A percentile compares a stretch with the other conserved stretches of the same genome.
These are phyloP conservation scores for Drosophila setifemur DNA, from an alignment of 1,140 invertebrate genomes.

Conservation along the genomic window DNA sequence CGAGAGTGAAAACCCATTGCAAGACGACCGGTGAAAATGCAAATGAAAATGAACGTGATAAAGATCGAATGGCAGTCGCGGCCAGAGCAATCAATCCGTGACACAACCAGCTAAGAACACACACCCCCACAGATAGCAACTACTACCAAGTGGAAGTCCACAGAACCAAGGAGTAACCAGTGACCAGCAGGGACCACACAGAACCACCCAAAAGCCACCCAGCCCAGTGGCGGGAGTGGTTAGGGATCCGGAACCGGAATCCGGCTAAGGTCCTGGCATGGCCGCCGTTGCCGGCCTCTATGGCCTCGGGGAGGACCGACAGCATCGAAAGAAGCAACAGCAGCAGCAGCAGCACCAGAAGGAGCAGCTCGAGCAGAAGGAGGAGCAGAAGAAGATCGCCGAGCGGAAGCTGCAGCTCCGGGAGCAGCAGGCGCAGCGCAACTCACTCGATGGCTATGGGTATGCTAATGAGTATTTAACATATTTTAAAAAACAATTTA, in stretches of 20 bases:
- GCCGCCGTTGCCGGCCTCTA: slow-evolving; percentile 81
- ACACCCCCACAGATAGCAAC: too few species aligned
- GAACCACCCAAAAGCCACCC: background rate
- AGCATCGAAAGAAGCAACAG: slow-evolving; percentile 80
- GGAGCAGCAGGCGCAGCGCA: slow-evolving; percentile 68
- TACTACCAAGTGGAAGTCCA: too few species aligned
- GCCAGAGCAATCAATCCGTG: slow-evolving; percentile 29
- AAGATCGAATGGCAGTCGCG: slow-evolving; percentile 21
- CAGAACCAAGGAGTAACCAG: too few species aligned
- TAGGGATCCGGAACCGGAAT: background rate
- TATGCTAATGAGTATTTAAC: slow-evolving; percentile 28
- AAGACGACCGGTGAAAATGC: background rate
- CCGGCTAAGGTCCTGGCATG: slow-evolving; percentile 45
- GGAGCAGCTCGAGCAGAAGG: slow-evolving; percentile 80
- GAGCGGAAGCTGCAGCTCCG: slow-evolving; percentile 71
- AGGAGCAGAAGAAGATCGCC: slow-evolving; percentile 79
- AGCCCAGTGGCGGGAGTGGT: background rate
- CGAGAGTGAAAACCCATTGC: too few species aligned
- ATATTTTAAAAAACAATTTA: too few species aligned
- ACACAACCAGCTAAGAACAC: slow-evolving; percentile 12
- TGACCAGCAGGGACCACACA: too few species aligned
- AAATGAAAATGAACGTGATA: slow-evolving; percentile 28
- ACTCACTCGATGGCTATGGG: slow-evolving; percentile 74
- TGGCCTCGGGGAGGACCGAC: slow-evolving; percentile 81
- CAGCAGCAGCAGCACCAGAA: slow-evolving; percentile 79